Conservation (phyloP, 1,140 invertebrate genomes). For the Platyura marginata region DNA sequence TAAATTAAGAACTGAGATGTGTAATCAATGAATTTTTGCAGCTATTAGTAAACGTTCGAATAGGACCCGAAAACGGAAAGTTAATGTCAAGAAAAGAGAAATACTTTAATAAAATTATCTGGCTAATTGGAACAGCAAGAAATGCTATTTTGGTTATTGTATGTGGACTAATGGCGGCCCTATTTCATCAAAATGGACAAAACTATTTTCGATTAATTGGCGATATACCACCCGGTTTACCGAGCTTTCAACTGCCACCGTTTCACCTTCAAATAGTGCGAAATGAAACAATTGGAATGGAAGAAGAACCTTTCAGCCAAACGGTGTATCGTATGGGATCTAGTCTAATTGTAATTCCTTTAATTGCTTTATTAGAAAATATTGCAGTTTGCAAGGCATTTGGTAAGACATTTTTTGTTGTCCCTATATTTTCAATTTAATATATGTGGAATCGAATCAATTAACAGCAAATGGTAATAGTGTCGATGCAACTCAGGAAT, state of each 20-base stretch:
- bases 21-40: slow-evolving; percentile 1
- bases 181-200: slow-evolving; percentile 15
- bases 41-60: slow-evolving; percentile 28
- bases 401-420: slow-evolving; percentile 14
- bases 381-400: slow-evolving; percentile 67
- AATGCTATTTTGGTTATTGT: slow-evolving; percentile 62
- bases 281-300: slow-evolving; percentile 23
- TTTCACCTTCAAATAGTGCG: slow-evolving; percentile 36
- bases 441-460: no score
- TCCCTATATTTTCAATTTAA: no score
- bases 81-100: slow-evolving; percentile 27
- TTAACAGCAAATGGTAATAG: slow-evolving; percentile 59
- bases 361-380: slow-evolving; percentile 65
- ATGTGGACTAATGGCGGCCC: slow-evolving; percentile 37
- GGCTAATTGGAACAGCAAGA: slow-evolving; percentile 46
- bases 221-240: slow-evolving; percentile 49
- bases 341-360: slow-evolving; percentile 56
- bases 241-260: slow-evolving; percentile 38
- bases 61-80: slow-evolving; percentile 33
- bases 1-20: no score
- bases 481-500: slow-evolving; percentile 69
- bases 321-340: slow-evolving; percentile 56
- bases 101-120: slow-evolving; percentile 32
- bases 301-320: slow-evolving; percentile 31
- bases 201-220: slow-evolving; percentile 23